Conservation (phyloP, 2,113 vertebrate species). For the Salvelinus alpinus region DNA sequence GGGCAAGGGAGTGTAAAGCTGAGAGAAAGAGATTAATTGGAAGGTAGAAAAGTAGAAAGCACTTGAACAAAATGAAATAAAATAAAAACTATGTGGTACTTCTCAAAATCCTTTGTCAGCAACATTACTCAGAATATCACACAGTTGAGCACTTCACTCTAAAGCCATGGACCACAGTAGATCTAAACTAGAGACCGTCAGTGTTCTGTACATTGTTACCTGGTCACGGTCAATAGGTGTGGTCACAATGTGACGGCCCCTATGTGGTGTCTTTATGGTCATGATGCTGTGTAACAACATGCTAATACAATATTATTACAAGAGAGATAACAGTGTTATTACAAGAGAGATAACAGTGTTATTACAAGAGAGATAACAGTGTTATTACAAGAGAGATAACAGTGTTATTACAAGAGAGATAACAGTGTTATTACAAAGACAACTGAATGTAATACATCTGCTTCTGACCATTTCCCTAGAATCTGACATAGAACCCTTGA, state of each 20-base stretch:
- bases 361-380: too few species aligned
- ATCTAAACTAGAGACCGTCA: conserved; percentile 15
- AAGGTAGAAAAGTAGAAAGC: conserved; percentile 4
- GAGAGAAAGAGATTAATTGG: conserved; percentile 1
- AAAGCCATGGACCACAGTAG: conserved; percentile 19
- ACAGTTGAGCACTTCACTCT: neutral
- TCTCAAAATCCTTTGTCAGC: conserved; percentile 4
- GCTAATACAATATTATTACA: too few species aligned
- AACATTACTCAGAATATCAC: conserved; percentile 2
- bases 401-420: too few species aligned
- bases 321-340: too few species aligned
- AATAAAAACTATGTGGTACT: neutral
- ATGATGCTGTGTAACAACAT: neutral
- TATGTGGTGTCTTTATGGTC: neutral
- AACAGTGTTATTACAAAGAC: too few species aligned
- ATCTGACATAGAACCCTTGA: too few species aligned
- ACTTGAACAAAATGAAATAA: conserved; percentile 10
- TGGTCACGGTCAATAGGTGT: neutral
- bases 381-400: too few species aligned
- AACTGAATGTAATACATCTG: too few species aligned
- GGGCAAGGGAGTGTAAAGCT: conserved; percentile 5
- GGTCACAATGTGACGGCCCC: neutral
- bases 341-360: too few species aligned
- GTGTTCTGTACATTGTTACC: neutral
- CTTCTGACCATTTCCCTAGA: too few species aligned